phyloP scores from a whole-genome alignment of 2,797 vertebrate genomes.

The Prionace glauca region DNA sequence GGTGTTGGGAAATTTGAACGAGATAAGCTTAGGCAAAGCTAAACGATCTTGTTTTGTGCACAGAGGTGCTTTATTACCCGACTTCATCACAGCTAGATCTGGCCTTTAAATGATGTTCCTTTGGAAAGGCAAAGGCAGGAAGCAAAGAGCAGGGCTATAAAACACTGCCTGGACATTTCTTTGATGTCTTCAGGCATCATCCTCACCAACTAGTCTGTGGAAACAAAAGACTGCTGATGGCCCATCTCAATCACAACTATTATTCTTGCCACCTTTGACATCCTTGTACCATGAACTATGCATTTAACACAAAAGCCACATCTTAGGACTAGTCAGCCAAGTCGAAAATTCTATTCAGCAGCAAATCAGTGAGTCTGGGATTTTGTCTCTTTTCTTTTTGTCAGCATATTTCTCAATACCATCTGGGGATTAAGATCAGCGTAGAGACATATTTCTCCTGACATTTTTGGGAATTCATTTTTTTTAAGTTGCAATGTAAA shows the following conservation, averaged over 20 bases:
- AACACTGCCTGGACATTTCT: conserved; percentile 74
- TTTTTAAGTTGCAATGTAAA: not conserved
- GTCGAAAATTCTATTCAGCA: conserved; percentile 52
- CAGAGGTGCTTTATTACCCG: no score
- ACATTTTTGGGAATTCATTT: not conserved
- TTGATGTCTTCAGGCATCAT: conserved; percentile 71
- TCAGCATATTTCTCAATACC: conserved; percentile 39
- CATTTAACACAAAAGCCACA: conserved; percentile 57
- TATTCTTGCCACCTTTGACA: conserved; percentile 57
- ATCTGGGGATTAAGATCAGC: conserved; percentile 3
- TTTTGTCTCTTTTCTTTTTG: conserved; percentile 42
- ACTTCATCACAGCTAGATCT: not conserved
- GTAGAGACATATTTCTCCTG: not conserved
- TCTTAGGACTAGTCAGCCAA: conserved; percentile 49
- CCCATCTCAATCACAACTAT: conserved; percentile 51
- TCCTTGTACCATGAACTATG: conserved; percentile 58
- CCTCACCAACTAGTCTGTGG: conserved; percentile 50
- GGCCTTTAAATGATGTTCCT: conserved; percentile 45
- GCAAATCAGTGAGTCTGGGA: conserved; percentile 45
- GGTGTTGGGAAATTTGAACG: not conserved
- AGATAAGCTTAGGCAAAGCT: not conserved
- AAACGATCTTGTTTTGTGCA: no score
- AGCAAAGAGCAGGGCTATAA: conserved; percentile 70
- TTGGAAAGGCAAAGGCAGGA: conserved; percentile 54
- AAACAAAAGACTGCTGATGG: conserved; percentile 61